Conservation (phyloP, 2,888 invertebrate genomes). For the Stenichneumon culpator region DNA sequence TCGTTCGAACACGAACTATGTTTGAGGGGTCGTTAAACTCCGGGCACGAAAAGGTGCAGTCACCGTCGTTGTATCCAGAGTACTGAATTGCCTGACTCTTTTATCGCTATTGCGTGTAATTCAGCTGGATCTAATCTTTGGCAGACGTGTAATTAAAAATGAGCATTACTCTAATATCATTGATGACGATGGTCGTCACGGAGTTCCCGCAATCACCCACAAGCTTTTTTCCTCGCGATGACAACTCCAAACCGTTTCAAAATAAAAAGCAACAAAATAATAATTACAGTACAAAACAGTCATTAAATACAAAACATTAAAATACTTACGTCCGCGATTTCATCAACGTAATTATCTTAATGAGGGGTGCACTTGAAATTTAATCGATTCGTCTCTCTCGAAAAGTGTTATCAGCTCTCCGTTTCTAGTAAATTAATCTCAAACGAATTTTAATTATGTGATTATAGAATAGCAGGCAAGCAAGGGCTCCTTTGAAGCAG, state of each 20-base stretch:
- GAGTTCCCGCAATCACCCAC: not conserved
- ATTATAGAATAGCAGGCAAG: not conserved
- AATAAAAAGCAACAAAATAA: not conserved
- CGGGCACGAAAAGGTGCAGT: constrained; percentile 31
- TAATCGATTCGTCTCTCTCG: constrained; percentile 9
- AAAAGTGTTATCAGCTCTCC: not conserved
- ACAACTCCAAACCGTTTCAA: not conserved
- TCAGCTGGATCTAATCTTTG: not conserved
- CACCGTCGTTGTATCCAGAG: not conserved
- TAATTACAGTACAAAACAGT: not conserved
- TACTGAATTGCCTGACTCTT: not conserved
- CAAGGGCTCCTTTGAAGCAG: not conserved
- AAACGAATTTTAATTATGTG: not conserved
- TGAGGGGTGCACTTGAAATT: constrained; percentile 26
- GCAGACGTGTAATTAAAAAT: not conserved
- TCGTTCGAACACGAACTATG: constrained; percentile 3
- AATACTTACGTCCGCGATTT: constrained; percentile 1
- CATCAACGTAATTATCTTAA: constrained; percentile 28
- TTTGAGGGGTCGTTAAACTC: constrained; percentile 33
- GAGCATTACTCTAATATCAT: not conserved
- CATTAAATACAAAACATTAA: too few relatives aligned
- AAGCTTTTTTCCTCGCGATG: not conserved
- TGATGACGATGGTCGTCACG: not conserved
- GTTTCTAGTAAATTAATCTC: constrained; percentile 8
- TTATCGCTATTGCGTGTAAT: not conserved